Percentiles rank a stretch among this genome's conserved stretches.
These are phyloP conservation scores for Argyrosomus regius DNA, from an alignment of 2,797 vertebrate genomes.

Conservation along the genomic window DNA sequence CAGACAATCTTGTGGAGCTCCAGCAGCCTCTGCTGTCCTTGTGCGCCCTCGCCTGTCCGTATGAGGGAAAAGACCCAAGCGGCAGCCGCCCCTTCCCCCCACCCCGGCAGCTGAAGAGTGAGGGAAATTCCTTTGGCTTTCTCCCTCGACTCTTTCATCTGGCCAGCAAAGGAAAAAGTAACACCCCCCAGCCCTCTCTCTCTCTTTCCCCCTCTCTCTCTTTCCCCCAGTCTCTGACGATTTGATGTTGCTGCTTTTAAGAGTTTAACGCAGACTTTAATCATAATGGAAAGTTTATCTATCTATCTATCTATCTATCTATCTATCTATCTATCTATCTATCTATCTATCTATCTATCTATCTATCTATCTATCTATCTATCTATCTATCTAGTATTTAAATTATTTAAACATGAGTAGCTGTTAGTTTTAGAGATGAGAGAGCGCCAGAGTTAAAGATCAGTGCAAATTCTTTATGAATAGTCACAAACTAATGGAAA, in stretches of 20 bases:
- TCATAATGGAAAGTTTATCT: too few relatives aligned
- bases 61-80: slow-evolving; percentile 65
- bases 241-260: too few relatives aligned
- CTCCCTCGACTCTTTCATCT: slow-evolving; percentile 68
- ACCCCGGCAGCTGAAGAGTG: slow-evolving; percentile 37
- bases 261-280: too few relatives aligned
- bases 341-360: background rate
- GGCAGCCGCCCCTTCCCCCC: slow-evolving; percentile 43
- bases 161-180: slow-evolving; percentile 40
- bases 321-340: slow-evolving; percentile 6
- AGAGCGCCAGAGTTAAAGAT: background rate
- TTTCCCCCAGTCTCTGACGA: background rate
- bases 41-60: slow-evolving; percentile 88
- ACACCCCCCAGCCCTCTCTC: background rate
- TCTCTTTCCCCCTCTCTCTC: too few relatives aligned
- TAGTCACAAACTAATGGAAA: slow-evolving; percentile 13
- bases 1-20: slow-evolving; percentile 13
- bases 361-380: background rate
- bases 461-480: background rate
- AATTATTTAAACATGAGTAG: too few relatives aligned
- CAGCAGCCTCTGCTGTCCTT: slow-evolving; percentile 83
- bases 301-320: background rate
- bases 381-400: background rate
- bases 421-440: too few relatives aligned
- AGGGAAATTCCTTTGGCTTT: slow-evolving; percentile 80